A percentile compares a stretch with the other conserved stretches of the same genome.
Conservation (phyloP, 2,113 vertebrate genomes). For the Leucopsar rothschildi region DNA sequence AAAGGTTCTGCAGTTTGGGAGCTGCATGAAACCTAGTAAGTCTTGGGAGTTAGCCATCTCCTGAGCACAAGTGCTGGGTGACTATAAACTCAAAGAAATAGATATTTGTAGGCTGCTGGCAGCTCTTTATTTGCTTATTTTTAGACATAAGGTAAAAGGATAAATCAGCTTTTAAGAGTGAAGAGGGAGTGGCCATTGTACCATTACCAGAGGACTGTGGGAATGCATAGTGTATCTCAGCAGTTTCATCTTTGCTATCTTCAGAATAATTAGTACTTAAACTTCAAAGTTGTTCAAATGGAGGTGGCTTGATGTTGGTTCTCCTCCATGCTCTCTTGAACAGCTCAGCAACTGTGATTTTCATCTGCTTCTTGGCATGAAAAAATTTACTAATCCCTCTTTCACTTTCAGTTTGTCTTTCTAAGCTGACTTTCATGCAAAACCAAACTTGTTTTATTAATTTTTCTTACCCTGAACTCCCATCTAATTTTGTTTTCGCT, state of each 20-base stretch:
- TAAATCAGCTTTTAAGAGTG: not conserved
- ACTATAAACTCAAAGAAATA: not conserved
- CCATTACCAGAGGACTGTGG: not conserved
- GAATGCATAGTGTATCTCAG: not conserved
- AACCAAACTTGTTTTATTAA: not conserved
- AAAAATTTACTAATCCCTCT: not conserved
- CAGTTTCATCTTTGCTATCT: not conserved
- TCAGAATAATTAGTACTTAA: not conserved
- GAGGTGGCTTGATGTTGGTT: not conserved
- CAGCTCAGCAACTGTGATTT: not conserved
- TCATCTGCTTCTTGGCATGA: not conserved
- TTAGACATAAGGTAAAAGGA: not conserved
- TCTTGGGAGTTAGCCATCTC: not conserved
- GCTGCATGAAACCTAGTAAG: not conserved
- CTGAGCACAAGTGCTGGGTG: not conserved
- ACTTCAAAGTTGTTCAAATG: not conserved
- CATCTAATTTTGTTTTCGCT: constrained; percentile 29
- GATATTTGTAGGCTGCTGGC: not conserved
- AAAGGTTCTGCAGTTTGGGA: not conserved
- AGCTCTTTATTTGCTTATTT: not conserved
- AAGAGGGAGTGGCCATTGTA: not conserved
- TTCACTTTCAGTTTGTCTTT: constrained; percentile 28
- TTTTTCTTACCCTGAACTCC: constrained; percentile 6
- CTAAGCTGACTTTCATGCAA: not conserved
- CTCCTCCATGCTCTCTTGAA: not conserved